A percentile compares a stretch with the other conserved stretches of the same genome.
phyloP scores from a whole-genome alignment of 2,888 invertebrate genomes.

The Caenorhabditis sp. region DNA sequence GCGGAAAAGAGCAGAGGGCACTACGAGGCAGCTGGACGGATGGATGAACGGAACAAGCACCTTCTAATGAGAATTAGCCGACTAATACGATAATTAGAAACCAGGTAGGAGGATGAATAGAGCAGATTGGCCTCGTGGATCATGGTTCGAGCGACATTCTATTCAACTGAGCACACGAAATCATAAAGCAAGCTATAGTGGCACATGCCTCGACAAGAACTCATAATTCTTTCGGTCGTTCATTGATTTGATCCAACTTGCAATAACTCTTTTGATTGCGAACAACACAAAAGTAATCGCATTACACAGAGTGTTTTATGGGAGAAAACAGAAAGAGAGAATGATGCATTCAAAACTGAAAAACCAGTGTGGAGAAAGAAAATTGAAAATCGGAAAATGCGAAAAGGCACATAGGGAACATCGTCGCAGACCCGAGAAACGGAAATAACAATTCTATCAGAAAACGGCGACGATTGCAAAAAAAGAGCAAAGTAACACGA shows the following conservation, averaged over 20 bases:
- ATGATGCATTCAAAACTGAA: slow-evolving; percentile 34
- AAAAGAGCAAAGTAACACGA: slow-evolving; percentile 4
- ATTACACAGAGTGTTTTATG: slow-evolving; percentile 29
- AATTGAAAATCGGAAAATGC: not conserved
- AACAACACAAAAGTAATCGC: slow-evolving; percentile 44
- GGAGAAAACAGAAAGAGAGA: slow-evolving; percentile 7
- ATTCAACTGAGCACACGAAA: too few species aligned
- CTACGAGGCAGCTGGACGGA: slow-evolving; percentile 24
- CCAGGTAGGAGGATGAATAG: too few species aligned
- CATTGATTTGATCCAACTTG: not conserved
- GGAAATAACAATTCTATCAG: not conserved
- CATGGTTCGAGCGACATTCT: too few species aligned
- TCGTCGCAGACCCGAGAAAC: too few species aligned
- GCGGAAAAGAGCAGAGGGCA: slow-evolving; percentile 22
- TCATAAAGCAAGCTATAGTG: not conserved
- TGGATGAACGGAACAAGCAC: slow-evolving; percentile 13
- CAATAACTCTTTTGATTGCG: slow-evolving; percentile 7
- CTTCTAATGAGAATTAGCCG: slow-evolving; percentile 36
- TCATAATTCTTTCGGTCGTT: not conserved
- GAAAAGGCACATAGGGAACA: not conserved
- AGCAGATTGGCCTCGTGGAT: too few species aligned
- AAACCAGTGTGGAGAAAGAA: not conserved
- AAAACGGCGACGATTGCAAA: not conserved
- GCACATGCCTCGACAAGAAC: slow-evolving; percentile 7
- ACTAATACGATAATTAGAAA: slow-evolving; percentile 1